Conservation (phyloP, 1,140 invertebrate species). For the Danaus melanippus region DNA sequence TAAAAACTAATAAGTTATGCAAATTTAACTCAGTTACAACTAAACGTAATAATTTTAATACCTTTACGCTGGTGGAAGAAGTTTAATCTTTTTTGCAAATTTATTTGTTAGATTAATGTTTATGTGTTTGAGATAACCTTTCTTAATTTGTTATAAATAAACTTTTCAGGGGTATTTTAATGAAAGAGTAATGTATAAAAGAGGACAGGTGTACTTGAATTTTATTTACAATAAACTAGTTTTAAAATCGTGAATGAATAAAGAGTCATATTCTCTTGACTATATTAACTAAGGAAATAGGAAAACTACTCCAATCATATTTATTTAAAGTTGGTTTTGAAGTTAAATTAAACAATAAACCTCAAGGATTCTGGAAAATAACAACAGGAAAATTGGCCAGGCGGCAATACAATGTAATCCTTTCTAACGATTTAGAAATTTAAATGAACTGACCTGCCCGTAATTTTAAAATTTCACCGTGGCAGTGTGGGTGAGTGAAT, state of each 20-base stretch:
- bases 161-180: no score
- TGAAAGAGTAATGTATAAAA: no score
- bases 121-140: no score
- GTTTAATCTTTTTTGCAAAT: conserved; percentile 2
- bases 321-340: not conserved
- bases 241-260: no score
- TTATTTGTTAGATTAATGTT: no score
- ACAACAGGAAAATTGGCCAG: conserved; percentile 17
- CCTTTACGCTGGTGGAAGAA: conserved; percentile 4
- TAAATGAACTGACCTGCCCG: conserved; percentile 44
- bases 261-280: no score
- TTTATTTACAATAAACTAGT: no score
- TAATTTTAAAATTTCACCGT: conserved; percentile 48
- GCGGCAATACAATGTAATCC: conserved; percentile 24
- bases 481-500: conserved; percentile 40
- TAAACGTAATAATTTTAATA: conserved; percentile 22
- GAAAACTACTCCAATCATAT: conserved; percentile 1
- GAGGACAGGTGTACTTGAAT: no score
- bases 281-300: not conserved
- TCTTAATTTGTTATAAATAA: no score
- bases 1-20: conserved; percentile 35
- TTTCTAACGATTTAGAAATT: conserved; percentile 44
- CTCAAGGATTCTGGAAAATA: conserved; percentile 6
- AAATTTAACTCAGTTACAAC: conserved; percentile 19
- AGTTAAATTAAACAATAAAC: conserved; percentile 9